Evolutionary conservation across 2,113 vertebrate species (phyloP), one percentile per base, ranked within the genome.

Genomic region (Scolopax mira): DNA sequence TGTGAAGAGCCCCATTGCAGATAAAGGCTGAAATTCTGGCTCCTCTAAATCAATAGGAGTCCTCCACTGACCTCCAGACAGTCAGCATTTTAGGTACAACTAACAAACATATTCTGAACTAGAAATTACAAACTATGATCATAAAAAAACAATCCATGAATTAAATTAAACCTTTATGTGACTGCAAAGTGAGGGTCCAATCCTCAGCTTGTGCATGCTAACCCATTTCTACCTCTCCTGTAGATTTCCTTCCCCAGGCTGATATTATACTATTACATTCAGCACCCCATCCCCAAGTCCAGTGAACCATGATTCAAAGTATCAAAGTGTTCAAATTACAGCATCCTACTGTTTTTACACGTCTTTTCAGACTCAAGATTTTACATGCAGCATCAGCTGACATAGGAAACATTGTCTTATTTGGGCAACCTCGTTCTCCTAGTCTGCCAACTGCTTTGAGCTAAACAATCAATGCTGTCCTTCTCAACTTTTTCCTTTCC

Each of bases 401-500:
- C n/a, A 48, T 1, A 64, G 66, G 84, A 94, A 97, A 80, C 3
- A 1, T 66, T 65, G 37, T 78, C 88, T 55, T 91, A 80, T 82
- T 94, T 95, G 91, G 58, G 62, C 86, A 79, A 79, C 81, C 95
- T 94, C 17, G 10, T 65, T 79, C 96, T 96, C 71, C 3, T 81
- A 60, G 44, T 81, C 95, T 79, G 70, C 87, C 62, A 69, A 85
- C 70, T 64, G 86, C 95, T 96, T 84, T 51, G 55, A 93, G 60
- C 71, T 95, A 96, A 97, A 97, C 96, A 96, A 90, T 98, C 98
- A 95, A 77, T 79, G 75, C 96, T 79, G 82, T 96, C 93, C 98
- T 96, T 97, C 96, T 97, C 92, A 97, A 97, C 97, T 97, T 98
- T 98, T 98, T 89, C 95, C 94, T 98, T 97, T 96, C 90, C 98